phyloP scores from a whole-genome alignment of 2,797 vertebrate species.

The Hydrolagus colliei region DNA sequence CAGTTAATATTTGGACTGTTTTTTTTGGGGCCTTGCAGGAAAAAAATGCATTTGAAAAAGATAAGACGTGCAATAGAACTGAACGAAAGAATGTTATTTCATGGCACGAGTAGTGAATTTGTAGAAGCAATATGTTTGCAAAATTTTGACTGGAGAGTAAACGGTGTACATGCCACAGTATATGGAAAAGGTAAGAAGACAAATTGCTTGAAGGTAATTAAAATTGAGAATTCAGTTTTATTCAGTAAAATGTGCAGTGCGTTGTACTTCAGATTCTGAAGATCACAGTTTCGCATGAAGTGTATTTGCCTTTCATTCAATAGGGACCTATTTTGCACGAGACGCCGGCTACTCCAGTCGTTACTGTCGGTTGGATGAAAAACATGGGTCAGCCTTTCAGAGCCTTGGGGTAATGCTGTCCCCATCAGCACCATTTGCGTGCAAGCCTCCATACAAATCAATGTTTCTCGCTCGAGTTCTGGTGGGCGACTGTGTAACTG shows the following conservation, averaged over 20 bases:
- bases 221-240: background rate
- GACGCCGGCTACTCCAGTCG: conserved; percentile 89
- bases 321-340: conserved; percentile 91
- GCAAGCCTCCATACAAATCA: conserved; percentile 72
- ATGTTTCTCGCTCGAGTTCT: conserved; percentile 92
- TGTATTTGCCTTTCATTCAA: conserved; percentile 27
- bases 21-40: conserved; percentile 58
- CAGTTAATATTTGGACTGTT: background rate
- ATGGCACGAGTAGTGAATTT: conserved; percentile 88
- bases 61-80: conserved; percentile 73
- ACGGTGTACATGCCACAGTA: conserved; percentile 82
- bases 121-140: conserved; percentile 92
- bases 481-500: conserved; percentile 79
- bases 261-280: background rate
- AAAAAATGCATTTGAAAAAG: conserved; percentile 87
- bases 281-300: background rate
- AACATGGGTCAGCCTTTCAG: conserved; percentile 76
- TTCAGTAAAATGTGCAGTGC: conserved; percentile 30
- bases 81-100: conserved; percentile 91
- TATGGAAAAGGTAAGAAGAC: conserved; percentile 82
- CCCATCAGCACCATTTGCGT: conserved; percentile 52
- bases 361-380: conserved; percentile 83
- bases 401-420: conserved; percentile 75
- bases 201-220: background rate
- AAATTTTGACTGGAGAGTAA: conserved; percentile 95